Evolutionary conservation across 2,888 invertebrate genomes (phyloP).

Genomic region (Tineola bisselliella): DNA sequence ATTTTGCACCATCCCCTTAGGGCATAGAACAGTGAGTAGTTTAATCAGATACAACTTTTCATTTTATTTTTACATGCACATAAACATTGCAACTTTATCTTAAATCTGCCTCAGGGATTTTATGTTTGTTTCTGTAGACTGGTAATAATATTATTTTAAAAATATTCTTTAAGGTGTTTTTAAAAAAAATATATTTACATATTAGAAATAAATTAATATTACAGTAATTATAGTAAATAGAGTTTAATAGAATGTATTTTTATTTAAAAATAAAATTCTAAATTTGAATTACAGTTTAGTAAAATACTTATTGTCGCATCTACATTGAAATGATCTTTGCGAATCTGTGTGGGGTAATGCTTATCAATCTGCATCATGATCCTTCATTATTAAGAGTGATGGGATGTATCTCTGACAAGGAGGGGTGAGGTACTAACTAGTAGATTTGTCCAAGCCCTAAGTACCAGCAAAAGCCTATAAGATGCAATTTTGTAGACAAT

Average conservation of each 20-base stretch:
- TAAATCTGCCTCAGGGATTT: neutral
- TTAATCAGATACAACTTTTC: neutral
- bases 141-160: too few species aligned
- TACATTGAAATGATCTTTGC: neutral
- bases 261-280: too few species aligned
- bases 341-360: conserved; percentile 19
- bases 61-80: neutral
- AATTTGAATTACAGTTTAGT: too few species aligned
- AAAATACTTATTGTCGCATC: neutral
- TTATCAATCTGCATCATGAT: conserved; percentile 65
- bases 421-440: neutral
- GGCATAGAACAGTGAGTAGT: neutral
- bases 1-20: conserved; percentile 6
- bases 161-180: too few species aligned
- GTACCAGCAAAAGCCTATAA: neutral
- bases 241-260: too few species aligned
- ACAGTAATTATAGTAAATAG: too few species aligned
- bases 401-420: conserved; percentile 21
- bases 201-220: too few species aligned
- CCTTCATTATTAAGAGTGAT: conserved; percentile 66
- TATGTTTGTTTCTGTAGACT: neutral
- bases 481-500: conserved; percentile 5
- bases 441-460: conserved; percentile 11
- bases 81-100: neutral
- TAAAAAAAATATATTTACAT: too few species aligned